phyloP scores from a whole-genome alignment of 2,113 vertebrate genomes.

The Clinocottus analis region DNA sequence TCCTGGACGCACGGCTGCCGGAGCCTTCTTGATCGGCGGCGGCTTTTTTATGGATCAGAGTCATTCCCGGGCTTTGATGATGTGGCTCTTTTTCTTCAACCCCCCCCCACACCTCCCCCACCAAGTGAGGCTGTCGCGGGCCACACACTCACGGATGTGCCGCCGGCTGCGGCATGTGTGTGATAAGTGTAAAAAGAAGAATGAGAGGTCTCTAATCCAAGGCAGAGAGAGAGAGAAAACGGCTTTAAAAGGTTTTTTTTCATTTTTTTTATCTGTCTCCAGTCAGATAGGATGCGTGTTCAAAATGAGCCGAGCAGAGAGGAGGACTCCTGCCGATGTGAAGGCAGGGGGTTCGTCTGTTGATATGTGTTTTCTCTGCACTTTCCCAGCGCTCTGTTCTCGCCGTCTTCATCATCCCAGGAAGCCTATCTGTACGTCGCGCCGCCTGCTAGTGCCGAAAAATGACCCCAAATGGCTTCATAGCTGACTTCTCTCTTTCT shows the following conservation, averaged over 20 bases:
- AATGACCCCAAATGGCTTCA: conserved; percentile 2
- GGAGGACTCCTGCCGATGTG: conserved; percentile 26
- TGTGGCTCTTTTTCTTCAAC: not conserved
- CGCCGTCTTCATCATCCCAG: conserved; percentile 27
- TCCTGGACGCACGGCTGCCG: conserved; percentile 37
- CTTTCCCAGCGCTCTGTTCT: conserved; percentile 22
- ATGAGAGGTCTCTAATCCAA: conserved; percentile 47
- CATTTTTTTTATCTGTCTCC: conserved; percentile 35
- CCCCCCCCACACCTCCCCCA: too few relatives aligned
- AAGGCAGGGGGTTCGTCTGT: conserved; percentile 31
- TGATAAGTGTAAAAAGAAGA: conserved; percentile 40
- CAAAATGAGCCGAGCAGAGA: conserved; percentile 41
- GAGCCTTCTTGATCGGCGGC: conserved; percentile 39
- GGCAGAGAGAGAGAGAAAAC: conserved; percentile 29
- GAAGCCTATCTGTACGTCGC: conserved; percentile 30
- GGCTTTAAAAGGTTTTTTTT: conserved; percentile 15
- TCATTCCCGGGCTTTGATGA: conserved; percentile 59
- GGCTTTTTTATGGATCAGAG: conserved; percentile 51
- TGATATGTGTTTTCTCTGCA: conserved; percentile 40
- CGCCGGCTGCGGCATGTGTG: conserved; percentile 13
- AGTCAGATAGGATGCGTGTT: conserved; percentile 45
- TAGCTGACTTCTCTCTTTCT: not conserved
- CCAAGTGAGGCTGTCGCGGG: conserved; percentile 24
- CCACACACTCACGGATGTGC: conserved; percentile 40
- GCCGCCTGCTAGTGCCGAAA: not conserved